A percentile compares a stretch with the other conserved stretches of the same genome.
phyloP scores from a whole-genome alignment of 2,797 vertebrate species.

The Anabas testudineus region DNA sequence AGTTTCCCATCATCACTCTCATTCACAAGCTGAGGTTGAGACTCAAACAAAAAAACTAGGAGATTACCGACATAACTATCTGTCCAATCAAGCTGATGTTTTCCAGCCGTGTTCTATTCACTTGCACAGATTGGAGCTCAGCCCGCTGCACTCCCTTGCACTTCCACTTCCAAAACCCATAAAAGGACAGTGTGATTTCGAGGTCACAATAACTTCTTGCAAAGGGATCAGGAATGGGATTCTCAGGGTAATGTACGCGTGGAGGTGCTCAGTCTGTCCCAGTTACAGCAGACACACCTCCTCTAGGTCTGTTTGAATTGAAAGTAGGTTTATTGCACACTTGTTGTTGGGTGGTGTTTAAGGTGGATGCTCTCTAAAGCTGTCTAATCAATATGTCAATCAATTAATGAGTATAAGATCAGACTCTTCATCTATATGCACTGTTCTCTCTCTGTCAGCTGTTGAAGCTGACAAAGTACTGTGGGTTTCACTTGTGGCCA shows the following conservation, averaged over 20 bases:
- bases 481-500: no score
- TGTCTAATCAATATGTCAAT: background rate
- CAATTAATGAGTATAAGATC: background rate
- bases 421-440: no score
- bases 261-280: constrained; percentile 25
- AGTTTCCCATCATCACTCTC: background rate
- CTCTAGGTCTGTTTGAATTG: background rate
- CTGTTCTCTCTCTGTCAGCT: no score
- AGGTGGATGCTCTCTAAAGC: background rate
- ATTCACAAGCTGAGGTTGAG: constrained; percentile 4
- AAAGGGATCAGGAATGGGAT: constrained; percentile 30
- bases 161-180: constrained; percentile 50
- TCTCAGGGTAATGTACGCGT: constrained; percentile 22
- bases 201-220: constrained; percentile 34
- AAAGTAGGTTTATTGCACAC: background rate
- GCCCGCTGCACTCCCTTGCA: background rate
- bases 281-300: no score
- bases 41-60: background rate
- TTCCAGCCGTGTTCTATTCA: constrained; percentile 54
- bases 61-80: constrained; percentile 29
- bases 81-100: constrained; percentile 51
- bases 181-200: constrained; percentile 61
- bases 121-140: constrained; percentile 43
- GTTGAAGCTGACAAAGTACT: no score
- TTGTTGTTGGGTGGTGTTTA: background rate